Base-by-base conservation (phyloP, 2,113 vertebrate species). In the Illadopsis cleaveri region DNA sequence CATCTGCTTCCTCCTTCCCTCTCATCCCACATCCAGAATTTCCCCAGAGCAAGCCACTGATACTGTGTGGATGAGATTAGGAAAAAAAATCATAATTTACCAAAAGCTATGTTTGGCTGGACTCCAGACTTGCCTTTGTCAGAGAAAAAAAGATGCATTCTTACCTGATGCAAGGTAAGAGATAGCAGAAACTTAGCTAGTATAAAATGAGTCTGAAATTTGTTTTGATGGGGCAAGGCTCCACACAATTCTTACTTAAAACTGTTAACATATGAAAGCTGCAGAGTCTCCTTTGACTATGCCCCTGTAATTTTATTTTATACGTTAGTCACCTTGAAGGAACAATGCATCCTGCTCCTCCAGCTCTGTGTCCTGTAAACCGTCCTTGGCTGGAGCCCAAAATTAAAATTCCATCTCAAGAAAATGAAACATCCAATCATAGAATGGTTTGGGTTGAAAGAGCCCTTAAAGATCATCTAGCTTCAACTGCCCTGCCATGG, bases 401-500 rank as follows among this genome's bases (percentile, higher is more conserved):
- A 72, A 65, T 31, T 69, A 93, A 80, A 89, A 84, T 33, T 72
- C 20, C 40, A 89, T 35, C 35, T 93, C 51, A 84, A 48, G 69
- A 78, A 90, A 92, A 91, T 51, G 7, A 86, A 82, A 62, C 10
- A 40, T 1, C 48, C 21, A 40, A 35, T 61, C 40, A 76, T 2
- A 76, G 47, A 76, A 76, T 47, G 15, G 10, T 42, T 61, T 62
- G 30, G 35, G 22, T 37, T 56, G 18, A 60, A 69, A 69, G 17
- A 60, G 12, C 76, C n/a, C 24, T 76, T 54, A 47, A 54, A 69
- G 21, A 61, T 27, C 14, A 53, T 15, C 38, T 15, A 38, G 17
- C 22, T 69, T 51, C 62, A 82, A 60, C 9, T 0, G 0, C 10
- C 15, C 38, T 51, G n/a, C n/a, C 53, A 47, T 3, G 14, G 47